phyloP scores from a whole-genome alignment of 1,140 invertebrate species.

The Eriocheir sinensis region DNA sequence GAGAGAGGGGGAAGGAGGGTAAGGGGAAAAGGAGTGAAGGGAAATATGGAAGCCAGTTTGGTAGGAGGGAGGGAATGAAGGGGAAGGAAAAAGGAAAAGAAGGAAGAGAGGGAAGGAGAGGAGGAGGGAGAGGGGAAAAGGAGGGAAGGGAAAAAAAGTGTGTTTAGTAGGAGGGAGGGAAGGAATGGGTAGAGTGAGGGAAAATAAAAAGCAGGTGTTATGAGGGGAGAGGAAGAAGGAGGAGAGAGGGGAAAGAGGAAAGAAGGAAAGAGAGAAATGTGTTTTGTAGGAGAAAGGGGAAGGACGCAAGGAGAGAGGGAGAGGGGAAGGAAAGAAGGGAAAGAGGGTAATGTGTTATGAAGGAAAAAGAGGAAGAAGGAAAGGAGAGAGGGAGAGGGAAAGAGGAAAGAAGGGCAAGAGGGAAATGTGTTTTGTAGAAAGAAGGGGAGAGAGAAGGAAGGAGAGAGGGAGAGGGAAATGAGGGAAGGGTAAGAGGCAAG shows the following conservation, averaged over 20 bases:
- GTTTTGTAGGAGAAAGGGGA: background rate
- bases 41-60: background rate
- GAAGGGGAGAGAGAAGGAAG: background rate
- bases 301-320: background rate
- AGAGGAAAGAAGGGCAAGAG: background rate
- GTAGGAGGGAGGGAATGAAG: slow-evolving; percentile 7
- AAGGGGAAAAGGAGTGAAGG: background rate
- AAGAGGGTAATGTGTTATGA: background rate
- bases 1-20: background rate
- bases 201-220: background rate
- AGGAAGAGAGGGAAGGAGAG: too few species aligned
- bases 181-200: background rate
- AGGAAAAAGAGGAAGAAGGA: background rate
- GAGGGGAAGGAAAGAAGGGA: background rate
- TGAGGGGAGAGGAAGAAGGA: background rate
- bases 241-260: background rate
- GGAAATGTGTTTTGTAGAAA: background rate
- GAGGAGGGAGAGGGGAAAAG: background rate
- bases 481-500: background rate
- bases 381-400: background rate
- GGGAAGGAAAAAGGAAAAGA: background rate
- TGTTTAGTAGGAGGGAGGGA: background rate
- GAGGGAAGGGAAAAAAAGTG: background rate
- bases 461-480: background rate
- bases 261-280: background rate